These are phyloP conservation scores for Neosilurus hyrtlii DNA, from an alignment of 2,797 vertebrate genomes.

Conservation along the genomic window DNA sequence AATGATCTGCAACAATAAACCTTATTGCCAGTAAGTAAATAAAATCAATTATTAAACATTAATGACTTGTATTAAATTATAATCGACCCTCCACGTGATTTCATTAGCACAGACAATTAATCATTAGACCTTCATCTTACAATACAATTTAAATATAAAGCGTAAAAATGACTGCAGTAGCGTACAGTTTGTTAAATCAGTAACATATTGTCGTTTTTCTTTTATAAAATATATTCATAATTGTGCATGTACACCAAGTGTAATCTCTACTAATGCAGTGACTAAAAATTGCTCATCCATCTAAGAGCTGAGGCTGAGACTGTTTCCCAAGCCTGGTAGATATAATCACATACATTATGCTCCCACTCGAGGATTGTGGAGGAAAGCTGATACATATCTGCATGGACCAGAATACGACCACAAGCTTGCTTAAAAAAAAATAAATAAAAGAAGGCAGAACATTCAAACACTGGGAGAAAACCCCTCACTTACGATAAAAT, in stretches of 20 bases:
- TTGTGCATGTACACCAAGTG: too few relatives aligned
- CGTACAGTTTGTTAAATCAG: neutral
- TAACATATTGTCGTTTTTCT: neutral
- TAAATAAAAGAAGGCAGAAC: constrained; percentile 57
- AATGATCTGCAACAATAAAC: neutral
- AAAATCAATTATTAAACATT: neutral
- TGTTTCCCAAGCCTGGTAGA: constrained; percentile 2
- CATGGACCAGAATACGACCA: constrained; percentile 61
- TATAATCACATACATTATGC: neutral
- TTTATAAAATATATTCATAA: neutral
- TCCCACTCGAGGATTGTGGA: constrained; percentile 7
- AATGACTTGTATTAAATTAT: neutral
- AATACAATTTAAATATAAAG: too few relatives aligned
- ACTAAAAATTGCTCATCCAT: too few relatives aligned
- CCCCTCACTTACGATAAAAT: constrained; percentile 60
- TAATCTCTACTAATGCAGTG: too few relatives aligned
- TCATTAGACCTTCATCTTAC: neutral
- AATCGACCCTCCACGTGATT: neutral
- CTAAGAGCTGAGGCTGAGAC: too few relatives aligned
- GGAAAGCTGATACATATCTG: constrained; percentile 46
- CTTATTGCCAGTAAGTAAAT: neutral
- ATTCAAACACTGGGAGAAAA: constrained; percentile 58
- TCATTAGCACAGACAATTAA: neutral
- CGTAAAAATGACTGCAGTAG: neutral
- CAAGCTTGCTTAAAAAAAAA: constrained; percentile 48